Percentiles rank a stretch among this genome's conserved stretches.
Evolutionary conservation across 2,888 invertebrate genomes (phyloP).

Genomic region (Gymnosoma rotundatum): DNA sequence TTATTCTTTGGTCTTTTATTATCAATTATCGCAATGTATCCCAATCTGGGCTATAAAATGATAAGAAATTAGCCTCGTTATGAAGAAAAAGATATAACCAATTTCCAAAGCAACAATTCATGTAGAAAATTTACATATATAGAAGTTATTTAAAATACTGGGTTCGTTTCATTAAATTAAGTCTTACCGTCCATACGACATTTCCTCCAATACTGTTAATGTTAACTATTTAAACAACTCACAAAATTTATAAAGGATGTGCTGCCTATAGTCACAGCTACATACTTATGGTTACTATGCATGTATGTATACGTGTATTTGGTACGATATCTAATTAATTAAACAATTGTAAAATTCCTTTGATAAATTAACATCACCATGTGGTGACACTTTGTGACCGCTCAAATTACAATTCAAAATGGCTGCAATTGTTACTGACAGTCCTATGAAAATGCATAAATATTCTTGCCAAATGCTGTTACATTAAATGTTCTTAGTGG

Average conservation of each 20-base stretch:
- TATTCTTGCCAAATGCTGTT: constrained; percentile 42
- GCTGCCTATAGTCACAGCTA: neutral
- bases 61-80: too few species aligned
- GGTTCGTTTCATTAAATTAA: too few species aligned
- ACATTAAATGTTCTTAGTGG: constrained; percentile 40
- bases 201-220: too few species aligned
- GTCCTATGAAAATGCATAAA: constrained; percentile 49
- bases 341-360: constrained; percentile 76
- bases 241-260: neutral
- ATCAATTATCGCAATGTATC: too few species aligned
- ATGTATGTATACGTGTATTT: neutral
- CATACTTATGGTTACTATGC: neutral
- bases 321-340: constrained; percentile 73
- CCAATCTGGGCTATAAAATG: too few species aligned
- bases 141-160: too few species aligned
- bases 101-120: too few species aligned
- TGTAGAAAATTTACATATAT: too few species aligned
- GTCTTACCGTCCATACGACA: too few species aligned
- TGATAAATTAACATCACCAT: constrained; percentile 76
- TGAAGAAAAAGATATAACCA: too few species aligned
- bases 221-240: too few species aligned
- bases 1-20: too few species aligned
- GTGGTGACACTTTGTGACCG: constrained; percentile 72
- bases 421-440: constrained; percentile 67
- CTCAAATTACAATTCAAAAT: constrained; percentile 70